Evolutionary conservation across 2,797 vertebrate species (phyloP).

Genomic region (Spinus pinus): DNA sequence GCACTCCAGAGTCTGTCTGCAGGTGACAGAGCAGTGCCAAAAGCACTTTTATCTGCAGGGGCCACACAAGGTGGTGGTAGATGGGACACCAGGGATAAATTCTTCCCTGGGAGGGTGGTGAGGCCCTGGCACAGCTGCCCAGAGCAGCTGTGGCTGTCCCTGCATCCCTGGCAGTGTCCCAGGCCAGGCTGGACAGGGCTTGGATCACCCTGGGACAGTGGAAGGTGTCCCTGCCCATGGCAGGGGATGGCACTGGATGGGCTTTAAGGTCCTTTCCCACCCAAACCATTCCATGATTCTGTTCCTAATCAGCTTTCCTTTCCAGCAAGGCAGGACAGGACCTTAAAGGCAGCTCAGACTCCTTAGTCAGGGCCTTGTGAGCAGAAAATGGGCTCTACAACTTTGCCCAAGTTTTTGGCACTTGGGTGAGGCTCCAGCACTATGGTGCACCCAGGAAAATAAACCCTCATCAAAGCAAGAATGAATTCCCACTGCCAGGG

Average conservation of each 20-base stretch:
- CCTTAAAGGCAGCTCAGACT: not conserved
- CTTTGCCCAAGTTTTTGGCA: not conserved
- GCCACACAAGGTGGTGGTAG: not conserved
- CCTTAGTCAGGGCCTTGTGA: not conserved
- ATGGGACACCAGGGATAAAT: not conserved
- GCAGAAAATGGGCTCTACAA: not conserved
- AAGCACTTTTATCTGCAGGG: not conserved
- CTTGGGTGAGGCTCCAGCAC: not conserved
- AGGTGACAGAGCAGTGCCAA: not conserved
- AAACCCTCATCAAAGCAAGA: not conserved
- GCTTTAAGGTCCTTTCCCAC: not conserved
- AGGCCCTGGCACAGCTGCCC: not conserved
- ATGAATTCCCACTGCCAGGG: not conserved
- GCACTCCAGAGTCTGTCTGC: not conserved
- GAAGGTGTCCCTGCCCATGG: not conserved
- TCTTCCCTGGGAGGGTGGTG: rapidly evolving
- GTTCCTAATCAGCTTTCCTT: not conserved
- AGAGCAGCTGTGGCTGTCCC: not conserved
- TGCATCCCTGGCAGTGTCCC: not conserved
- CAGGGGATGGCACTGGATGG: not conserved
- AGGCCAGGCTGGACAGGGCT: rapidly evolving
- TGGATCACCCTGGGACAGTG: rapidly evolving
- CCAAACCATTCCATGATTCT: not conserved
- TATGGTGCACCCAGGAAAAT: not conserved
- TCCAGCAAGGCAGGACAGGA: not conserved